Conservation (phyloP, 2,797 vertebrate genomes). For the Taeniopygia guttata region DNA sequence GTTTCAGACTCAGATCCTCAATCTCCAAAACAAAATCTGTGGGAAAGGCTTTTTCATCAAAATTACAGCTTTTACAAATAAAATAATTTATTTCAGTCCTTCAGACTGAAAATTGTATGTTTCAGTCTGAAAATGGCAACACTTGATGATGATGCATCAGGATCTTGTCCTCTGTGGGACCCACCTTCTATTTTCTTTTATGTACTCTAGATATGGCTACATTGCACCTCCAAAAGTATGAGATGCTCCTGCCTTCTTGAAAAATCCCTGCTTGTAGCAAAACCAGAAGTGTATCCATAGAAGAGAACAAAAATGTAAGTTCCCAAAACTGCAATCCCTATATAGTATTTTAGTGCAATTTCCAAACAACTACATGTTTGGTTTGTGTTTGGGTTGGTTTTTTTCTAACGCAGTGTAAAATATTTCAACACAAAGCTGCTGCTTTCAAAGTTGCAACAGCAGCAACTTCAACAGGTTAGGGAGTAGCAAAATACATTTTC, state of each 20-base stretch:
- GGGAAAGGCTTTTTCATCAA: neutral
- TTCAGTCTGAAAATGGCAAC: neutral
- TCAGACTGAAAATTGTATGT: neutral
- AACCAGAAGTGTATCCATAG: neutral
- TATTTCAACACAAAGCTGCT: neutral
- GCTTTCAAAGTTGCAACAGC: neutral
- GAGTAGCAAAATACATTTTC: neutral
- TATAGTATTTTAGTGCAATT: neutral
- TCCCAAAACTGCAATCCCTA: neutral
- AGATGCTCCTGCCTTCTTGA: neutral
- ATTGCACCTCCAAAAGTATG: neutral
- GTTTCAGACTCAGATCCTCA: neutral
- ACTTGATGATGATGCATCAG: neutral
- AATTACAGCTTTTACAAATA: neutral
- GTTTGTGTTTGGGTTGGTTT: neutral
- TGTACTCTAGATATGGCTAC: neutral
- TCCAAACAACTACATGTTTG: neutral
- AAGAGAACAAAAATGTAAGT: neutral
- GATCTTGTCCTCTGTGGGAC: neutral
- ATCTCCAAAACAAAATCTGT: neutral
- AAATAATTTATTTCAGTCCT: neutral
- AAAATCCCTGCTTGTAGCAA: neutral
- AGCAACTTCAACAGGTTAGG: neutral
- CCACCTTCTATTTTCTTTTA: neutral
- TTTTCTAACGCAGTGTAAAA: fast-evolving